Evolutionary conservation across 2,888 invertebrate genomes (phyloP), one percentile per base, ranked within the genome.

Genomic region (Caenorhabditis japonica): DNA sequence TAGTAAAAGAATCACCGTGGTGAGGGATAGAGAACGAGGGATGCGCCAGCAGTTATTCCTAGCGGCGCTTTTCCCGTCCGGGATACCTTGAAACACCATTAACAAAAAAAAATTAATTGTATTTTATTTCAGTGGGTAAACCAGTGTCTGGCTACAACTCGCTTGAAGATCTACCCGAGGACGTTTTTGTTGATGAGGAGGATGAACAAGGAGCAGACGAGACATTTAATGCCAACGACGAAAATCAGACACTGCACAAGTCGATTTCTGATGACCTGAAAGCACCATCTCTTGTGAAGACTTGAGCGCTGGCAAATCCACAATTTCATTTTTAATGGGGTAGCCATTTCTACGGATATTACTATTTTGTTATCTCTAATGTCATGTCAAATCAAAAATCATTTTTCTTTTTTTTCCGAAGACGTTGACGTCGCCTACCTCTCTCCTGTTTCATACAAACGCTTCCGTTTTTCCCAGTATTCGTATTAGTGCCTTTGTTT

Each of bases 101-200:
- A 7, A 30, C 39, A 5, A n/a, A 17, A 7, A 17, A 41, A n/a
- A n/a, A n/a, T n/a, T n/a, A n/a, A n/a, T n/a, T 38, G 0, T 1
- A 4, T 10, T 39, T 53, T 44, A 51, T 72, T 39, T 59, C 68
- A 36, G 76, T 74, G 58, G 58, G 55, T 5, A 76, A 73, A 17
- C 62, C 76, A 4, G 71, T 78, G 19, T 77, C 81, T 13, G 79
- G 75, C 5, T 79, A 76, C 68, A 71, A 66, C 15, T 81, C 79
- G 0, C 73, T 80, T 23, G 79, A 81, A 53, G 77, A 81, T 12
- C 68, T 81, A 7, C 81, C 81, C 1, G 81, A 81, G 49, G 79
- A 77, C 49, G 73, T 78, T 7, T 60, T 73, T 19, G 60, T 72
- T 13, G 76, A 75, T 15, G 79, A 77, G 41, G 66, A 56, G 23